These are phyloP conservation scores for Hylyphantes graminicola DNA, from an alignment of 1,140 invertebrate genomes.

Conservation along the genomic window DNA sequence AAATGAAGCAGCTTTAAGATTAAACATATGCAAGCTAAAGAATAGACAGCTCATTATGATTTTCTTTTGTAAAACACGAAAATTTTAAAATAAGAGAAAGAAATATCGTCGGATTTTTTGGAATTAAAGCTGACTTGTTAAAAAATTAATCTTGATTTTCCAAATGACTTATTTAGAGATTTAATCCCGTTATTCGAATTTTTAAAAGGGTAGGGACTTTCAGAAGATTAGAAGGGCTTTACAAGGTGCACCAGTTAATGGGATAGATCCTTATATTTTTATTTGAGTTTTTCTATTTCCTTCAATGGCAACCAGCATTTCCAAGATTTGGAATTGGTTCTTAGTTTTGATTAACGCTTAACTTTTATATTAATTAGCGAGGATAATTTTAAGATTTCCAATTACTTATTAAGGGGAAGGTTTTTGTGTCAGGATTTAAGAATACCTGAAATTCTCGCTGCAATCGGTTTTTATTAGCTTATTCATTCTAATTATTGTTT, in stretches of 20 bases:
- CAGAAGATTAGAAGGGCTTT: neutral
- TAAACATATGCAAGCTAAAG: neutral
- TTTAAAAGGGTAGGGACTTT: neutral
- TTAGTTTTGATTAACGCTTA: no score
- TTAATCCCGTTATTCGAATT: slow-evolving; percentile 24
- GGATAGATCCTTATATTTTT: neutral
- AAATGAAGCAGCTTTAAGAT: no score
- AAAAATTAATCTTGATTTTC: slow-evolving; percentile 37
- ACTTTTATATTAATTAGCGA: no score
- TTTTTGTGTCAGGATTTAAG: no score
- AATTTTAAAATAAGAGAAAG: neutral
- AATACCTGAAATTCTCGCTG: no score
- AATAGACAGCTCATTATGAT: slow-evolving; percentile 22
- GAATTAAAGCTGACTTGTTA: slow-evolving; percentile 4
- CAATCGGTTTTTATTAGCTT: no score
- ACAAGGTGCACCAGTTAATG: neutral
- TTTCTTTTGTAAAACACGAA: neutral
- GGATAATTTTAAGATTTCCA: no score
- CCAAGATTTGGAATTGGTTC: neutral
- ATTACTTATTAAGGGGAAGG: no score
- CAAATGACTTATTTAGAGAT: slow-evolving; percentile 29
- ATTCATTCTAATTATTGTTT: no score
- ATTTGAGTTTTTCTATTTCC: neutral
- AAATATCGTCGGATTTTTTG: slow-evolving; percentile 4
- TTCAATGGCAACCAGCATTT: neutral